phyloP scores from a whole-genome alignment of 2,113 vertebrate species.

The Sciurus niger region DNA sequence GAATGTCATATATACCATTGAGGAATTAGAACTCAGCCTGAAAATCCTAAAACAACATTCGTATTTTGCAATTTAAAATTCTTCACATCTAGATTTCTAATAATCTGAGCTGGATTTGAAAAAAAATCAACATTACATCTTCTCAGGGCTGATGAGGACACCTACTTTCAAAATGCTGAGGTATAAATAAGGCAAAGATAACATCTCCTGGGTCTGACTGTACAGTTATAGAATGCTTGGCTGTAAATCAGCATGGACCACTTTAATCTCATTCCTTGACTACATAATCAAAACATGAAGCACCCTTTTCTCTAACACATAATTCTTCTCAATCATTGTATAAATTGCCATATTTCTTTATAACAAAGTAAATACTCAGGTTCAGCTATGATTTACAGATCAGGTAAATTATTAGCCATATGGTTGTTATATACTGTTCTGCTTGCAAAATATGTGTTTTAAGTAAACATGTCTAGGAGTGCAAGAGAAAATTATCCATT shows the following conservation, averaged over 20 bases:
- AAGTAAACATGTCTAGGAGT: constrained; percentile 66
- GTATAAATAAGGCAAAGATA: constrained; percentile 46
- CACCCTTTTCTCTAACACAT: constrained; percentile 80
- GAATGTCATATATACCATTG: background rate
- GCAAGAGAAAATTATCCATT: constrained; percentile 45
- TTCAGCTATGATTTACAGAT: constrained; percentile 79
- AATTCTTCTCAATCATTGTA: constrained; percentile 83
- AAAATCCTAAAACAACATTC: constrained; percentile 27
- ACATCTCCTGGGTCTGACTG: constrained; percentile 41
- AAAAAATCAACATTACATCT: background rate
- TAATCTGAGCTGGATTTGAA: background rate
- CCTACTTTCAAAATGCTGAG: constrained; percentile 59
- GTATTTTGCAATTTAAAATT: constrained; percentile 52
- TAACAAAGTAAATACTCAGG: constrained; percentile 75
- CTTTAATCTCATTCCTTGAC: constrained; percentile 80
- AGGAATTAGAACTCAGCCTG: background rate
- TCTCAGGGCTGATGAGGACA: background rate
- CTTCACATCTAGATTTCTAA: background rate
- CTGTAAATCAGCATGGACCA: constrained; percentile 65
- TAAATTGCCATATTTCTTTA: constrained; percentile 81
- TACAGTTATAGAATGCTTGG: background rate
- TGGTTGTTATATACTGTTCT: constrained; percentile 64
- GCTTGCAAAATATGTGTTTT: constrained; percentile 72
- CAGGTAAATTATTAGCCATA: constrained; percentile 46
- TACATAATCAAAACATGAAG: constrained; percentile 83